Conservation (phyloP, 2,888 invertebrate genomes). For the Gisinianus flammeolus region DNA sequence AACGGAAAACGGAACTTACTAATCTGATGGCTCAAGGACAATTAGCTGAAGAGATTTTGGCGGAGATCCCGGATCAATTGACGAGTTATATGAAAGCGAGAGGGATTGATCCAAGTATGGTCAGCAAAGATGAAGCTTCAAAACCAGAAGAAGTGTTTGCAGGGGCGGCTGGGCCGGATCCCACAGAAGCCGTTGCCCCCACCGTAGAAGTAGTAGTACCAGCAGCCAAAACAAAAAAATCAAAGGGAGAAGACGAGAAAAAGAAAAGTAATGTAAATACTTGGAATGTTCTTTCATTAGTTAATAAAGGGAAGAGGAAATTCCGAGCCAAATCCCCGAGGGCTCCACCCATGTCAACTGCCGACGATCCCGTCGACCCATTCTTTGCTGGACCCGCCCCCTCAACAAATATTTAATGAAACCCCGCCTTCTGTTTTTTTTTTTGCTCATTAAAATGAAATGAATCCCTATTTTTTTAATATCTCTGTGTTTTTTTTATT, state of each 20-base stretch:
- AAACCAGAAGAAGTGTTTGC: conserved; percentile 27
- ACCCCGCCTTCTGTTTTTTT: too few relatives aligned
- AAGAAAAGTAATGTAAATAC: background rate
- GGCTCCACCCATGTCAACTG: background rate
- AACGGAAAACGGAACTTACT: background rate
- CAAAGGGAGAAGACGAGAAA: background rate
- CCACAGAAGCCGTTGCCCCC: background rate
- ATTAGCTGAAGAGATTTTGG: conserved; percentile 63
- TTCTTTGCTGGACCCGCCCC: background rate
- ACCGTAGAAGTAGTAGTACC: background rate
- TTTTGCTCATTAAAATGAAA: too few relatives aligned
- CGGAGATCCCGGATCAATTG: conserved; percentile 67
- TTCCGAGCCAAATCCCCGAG: conserved; percentile 22
- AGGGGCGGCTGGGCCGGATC: conserved; percentile 1
- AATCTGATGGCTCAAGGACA: conserved; percentile 52
- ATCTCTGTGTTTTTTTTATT: too few relatives aligned
- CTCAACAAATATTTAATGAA: too few relatives aligned
- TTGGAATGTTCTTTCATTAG: conserved; percentile 32
- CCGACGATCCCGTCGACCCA: background rate
- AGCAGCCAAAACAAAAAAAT: background rate
- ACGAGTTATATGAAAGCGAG: conserved; percentile 64
- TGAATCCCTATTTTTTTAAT: too few relatives aligned
- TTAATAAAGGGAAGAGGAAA: conserved; percentile 23
- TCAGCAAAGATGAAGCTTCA: background rate
- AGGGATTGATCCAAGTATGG: conserved; percentile 63